Evolutionary conservation across 2,113 vertebrate species (phyloP).

Genomic region (Callipepla californica): DNA sequence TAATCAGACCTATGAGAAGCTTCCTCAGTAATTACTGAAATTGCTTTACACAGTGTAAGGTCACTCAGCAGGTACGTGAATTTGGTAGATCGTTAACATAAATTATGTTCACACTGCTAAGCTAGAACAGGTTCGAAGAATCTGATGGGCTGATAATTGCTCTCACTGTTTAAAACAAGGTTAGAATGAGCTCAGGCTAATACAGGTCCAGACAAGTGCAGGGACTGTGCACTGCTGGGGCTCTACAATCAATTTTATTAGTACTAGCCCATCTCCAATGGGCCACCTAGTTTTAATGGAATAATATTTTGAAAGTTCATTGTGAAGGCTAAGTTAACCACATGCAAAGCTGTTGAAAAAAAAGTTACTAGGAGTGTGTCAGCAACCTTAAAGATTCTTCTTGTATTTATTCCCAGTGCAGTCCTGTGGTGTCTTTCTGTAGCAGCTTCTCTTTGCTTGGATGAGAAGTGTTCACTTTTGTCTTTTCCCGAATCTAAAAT

Average conservation of each 20-base stretch:
- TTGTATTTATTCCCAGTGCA: neutral
- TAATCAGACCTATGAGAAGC: too few relatives aligned
- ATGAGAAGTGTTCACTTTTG: neutral
- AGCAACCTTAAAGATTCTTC: neutral
- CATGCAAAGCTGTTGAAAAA: neutral
- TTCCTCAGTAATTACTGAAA: neutral
- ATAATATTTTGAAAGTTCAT: fast-evolving
- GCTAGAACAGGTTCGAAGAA: neutral
- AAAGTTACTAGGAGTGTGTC: neutral
- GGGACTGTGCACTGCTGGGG: neutral
- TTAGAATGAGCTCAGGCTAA: neutral
- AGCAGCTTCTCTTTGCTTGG: neutral
- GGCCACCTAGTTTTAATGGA: neutral
- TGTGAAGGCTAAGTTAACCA: neutral
- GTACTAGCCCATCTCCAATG: neutral
- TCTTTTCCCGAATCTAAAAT: neutral
- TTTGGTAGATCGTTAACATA: neutral
- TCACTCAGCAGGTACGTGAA: neutral
- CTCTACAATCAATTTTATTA: neutral
- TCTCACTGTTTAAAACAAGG: neutral
- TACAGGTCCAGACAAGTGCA: neutral
- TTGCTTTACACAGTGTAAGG: neutral
- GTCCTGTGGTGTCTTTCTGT: neutral
- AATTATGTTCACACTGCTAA: neutral
- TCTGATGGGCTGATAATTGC: neutral